These are phyloP conservation scores for Xestia ashworthii DNA, from an alignment of 2,888 invertebrate species.

Conservation along the genomic window DNA sequence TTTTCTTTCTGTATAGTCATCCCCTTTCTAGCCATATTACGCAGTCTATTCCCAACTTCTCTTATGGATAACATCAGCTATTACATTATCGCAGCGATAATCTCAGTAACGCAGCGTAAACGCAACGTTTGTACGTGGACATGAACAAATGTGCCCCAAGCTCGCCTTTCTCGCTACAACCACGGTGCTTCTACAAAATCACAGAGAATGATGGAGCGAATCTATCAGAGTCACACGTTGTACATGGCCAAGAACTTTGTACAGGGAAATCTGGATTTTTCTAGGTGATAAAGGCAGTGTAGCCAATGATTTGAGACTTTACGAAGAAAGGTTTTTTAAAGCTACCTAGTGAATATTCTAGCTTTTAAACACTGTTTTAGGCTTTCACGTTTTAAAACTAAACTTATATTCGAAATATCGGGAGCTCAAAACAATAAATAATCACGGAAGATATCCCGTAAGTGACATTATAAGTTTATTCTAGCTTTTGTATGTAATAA, in stretches of 20 bases:
- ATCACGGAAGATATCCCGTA: too few species aligned
- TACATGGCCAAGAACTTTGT: constrained; percentile 11
- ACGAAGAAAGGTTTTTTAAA: not conserved
- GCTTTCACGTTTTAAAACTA: too few species aligned
- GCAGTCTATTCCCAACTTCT: not conserved
- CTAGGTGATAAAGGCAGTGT: not conserved
- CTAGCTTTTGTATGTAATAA: too few species aligned
- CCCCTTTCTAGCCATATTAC: not conserved
- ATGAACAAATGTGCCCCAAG: constrained; percentile 13
- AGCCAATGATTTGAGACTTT: not conserved
- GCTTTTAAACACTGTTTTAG: too few species aligned
- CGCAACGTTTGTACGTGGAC: not conserved
- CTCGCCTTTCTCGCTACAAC: not conserved
- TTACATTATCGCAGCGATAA: not conserved
- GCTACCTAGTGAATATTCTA: not conserved
- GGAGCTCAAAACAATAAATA: too few species aligned
- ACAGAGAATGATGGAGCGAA: constrained; percentile 26
- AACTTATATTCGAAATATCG: too few species aligned
- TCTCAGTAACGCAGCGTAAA: not conserved
- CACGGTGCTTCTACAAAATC: constrained; percentile 8
- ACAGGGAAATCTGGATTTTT: constrained; percentile 9
- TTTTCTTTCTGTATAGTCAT: not conserved
- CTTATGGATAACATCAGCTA: not conserved
- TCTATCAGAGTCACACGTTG: constrained; percentile 31
- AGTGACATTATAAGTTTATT: too few species aligned